Evolutionary conservation across 2,888 invertebrate species (phyloP).

Genomic region (Barypeithes pellucidus): DNA sequence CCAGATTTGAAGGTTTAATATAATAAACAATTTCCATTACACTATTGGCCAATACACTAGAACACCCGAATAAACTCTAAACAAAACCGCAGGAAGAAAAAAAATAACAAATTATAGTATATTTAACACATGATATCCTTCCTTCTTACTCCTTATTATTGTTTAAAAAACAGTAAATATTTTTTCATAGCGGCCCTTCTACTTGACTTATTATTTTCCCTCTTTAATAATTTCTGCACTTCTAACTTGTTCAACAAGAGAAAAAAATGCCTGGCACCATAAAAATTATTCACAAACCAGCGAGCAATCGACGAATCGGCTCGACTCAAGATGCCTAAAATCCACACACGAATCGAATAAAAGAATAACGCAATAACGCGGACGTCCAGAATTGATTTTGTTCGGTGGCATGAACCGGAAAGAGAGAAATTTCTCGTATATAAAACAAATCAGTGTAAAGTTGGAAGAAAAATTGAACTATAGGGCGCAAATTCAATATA

Average conservation of each 20-base stretch:
- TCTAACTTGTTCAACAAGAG: neutral
- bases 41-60: no score
- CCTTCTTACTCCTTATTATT: no score
- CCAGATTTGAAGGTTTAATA: no score
- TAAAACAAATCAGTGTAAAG: constrained; percentile 40
- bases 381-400: constrained; percentile 46
- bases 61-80: no score
- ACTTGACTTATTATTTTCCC: neutral
- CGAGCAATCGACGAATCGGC: constrained; percentile 31
- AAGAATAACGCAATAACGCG: constrained; percentile 48
- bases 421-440: constrained; percentile 49
- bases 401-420: constrained; percentile 44
- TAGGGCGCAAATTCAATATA: constrained; percentile 34
- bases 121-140: no score
- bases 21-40: no score
- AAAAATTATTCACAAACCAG: constrained; percentile 36
- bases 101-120: no score
- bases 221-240: neutral
- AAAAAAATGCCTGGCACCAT: constrained; percentile 21
- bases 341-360: constrained; percentile 39
- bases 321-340: constrained; percentile 41
- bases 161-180: no score
- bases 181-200: no score
- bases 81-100: no score
- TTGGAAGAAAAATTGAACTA: constrained; percentile 36